Evolutionary conservation across 2,797 vertebrate species (phyloP).

Genomic region (Alauda arvensis): DNA sequence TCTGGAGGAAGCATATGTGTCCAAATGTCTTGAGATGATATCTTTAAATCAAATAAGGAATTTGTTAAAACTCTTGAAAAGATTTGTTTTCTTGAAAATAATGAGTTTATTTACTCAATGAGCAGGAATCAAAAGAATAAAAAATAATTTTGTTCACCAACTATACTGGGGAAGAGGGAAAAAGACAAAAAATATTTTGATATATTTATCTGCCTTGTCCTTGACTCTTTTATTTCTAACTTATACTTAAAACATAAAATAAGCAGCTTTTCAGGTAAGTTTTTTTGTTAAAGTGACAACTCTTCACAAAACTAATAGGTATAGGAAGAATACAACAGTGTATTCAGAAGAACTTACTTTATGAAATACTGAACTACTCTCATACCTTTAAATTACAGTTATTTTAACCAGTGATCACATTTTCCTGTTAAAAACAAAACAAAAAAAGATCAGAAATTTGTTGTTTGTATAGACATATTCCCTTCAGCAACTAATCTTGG

Average conservation of each 20-base stretch:
- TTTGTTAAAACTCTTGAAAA: not conserved
- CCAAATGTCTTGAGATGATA: not conserved
- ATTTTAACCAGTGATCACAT: not conserved
- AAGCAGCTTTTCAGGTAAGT: not conserved
- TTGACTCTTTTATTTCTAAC: not conserved
- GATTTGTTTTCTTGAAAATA: not conserved
- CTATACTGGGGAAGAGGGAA: not conserved
- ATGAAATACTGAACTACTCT: not conserved
- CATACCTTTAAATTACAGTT: not conserved
- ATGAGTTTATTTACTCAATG: not conserved
- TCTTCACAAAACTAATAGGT: not conserved
- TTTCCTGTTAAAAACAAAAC: not conserved
- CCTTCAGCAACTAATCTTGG: fast-evolving
- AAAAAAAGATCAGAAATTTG: not conserved
- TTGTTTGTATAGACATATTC: not conserved
- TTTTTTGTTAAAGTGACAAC: not conserved
- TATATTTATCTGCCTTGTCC: not conserved
- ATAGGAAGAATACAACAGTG: not conserved
- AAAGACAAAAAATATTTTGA: not conserved
- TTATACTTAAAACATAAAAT: not conserved
- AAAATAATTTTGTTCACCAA: fast-evolving
- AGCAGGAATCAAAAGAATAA: not conserved
- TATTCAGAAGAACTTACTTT: not conserved
- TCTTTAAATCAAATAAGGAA: not conserved
- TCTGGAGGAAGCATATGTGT: not conserved